Percentiles rank a stretch among this genome's conserved stretches.
Conservation (phyloP, 2,888 invertebrate genomes). For the Mylabris sibirica region DNA sequence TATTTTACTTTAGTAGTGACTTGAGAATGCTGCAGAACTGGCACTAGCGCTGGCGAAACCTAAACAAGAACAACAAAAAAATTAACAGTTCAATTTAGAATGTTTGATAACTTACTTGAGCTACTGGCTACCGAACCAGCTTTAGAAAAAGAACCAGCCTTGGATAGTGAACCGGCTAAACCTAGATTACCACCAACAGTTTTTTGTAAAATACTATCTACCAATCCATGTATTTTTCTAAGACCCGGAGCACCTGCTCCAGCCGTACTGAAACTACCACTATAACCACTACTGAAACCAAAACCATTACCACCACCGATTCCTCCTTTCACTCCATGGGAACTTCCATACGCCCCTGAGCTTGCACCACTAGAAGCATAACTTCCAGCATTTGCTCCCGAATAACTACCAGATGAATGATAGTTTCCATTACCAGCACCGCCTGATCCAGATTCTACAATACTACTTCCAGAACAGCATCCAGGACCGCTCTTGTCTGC, state of each 20-base stretch:
- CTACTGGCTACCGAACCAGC: slow-evolving; percentile 19
- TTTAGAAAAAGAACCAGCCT: slow-evolving; percentile 25
- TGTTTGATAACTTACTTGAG: slow-evolving; percentile 21
- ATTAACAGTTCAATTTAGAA: background rate
- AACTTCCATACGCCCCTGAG: background rate
- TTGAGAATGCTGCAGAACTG: slow-evolving; percentile 17
- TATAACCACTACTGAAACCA: background rate
- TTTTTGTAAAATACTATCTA: slow-evolving; percentile 21
- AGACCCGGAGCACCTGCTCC: background rate
- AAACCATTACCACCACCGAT: background rate
- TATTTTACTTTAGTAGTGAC: slow-evolving; percentile 19
- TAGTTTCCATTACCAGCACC: slow-evolving; percentile 10
- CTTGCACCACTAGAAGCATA: slow-evolving; percentile 13
- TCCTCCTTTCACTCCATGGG: background rate
- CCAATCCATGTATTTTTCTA: slow-evolving; percentile 10
- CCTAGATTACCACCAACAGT: slow-evolving; percentile 24
- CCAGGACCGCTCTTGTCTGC: background rate
- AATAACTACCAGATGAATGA: slow-evolving; percentile 16
- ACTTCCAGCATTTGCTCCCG: background rate
- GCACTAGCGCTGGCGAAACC: slow-evolving; percentile 27
- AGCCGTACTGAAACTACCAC: background rate
- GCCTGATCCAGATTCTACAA: slow-evolving; percentile 13
- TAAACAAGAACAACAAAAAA: slow-evolving; percentile 5
- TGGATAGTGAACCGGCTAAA: slow-evolving; percentile 11
- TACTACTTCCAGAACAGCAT: background rate